Base-by-base conservation (phyloP, 2,113 vertebrate genomes). In the Balaeniceps rex region DNA sequence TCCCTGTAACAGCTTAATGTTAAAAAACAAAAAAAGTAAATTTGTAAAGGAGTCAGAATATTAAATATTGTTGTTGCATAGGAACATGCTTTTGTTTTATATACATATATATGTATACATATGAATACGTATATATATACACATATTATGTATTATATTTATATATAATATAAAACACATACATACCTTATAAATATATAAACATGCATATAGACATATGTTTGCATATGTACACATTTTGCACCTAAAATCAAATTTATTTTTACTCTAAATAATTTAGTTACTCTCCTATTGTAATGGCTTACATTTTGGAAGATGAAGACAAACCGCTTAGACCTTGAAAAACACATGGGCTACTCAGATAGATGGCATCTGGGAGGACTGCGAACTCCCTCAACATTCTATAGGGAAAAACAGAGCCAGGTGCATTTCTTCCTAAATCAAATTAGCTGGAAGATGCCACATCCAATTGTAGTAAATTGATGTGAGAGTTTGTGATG, bases 401-500 rank as follows among this genome's bases (percentile, higher is more conserved):
- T 99, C 99, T 99, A 99, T 99, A 99, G 99, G 99, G 99, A 99
- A 99, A 99, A 99, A 99, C 99, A 99, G 99, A 99, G 99, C 99
- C 99, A 99, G 99, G 99, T 99, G 99, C 99, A 99, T 99, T 99
- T 99, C 99, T 99, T 98, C 98, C 98, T 98, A 99, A 99, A 99
- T 99, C 97, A 98, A 99, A 99, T 99, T 99, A 99, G 98, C 99
- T 98, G 98, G 99, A 99, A 99, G 99, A 99, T 99, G 99, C 99
- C 99, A 99, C 99, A 99, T 99, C 99, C 99, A 99, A 99, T 99
- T 99, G 99, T 98, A 97, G 98, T 98, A 99, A 99, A 99, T 99
- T 99, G 99, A 99, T 99, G 99, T 99, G 99, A 99, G 99, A 99
- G 99, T 99, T 99, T 99, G 99, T 99, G 99, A 99, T 99, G 99